Conservation (phyloP, 2,113 vertebrate genomes). For the Indicator indicator region DNA sequence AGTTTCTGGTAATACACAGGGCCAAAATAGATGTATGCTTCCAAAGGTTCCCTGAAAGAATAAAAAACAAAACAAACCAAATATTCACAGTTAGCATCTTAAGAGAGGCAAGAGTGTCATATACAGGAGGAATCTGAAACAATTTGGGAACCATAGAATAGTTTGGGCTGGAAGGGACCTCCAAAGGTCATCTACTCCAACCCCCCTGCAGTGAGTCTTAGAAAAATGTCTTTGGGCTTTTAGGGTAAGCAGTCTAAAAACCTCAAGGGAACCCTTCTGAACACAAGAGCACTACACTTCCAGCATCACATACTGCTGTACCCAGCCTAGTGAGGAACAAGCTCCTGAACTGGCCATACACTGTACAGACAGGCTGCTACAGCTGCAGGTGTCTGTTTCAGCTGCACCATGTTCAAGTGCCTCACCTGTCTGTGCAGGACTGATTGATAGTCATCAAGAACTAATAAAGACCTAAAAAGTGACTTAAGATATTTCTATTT, state of each 20-base stretch:
- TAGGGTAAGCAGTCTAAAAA: not conserved
- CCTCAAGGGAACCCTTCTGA: not conserved
- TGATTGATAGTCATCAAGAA: not conserved
- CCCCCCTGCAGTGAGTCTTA: not conserved
- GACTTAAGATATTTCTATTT: not conserved
- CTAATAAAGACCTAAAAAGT: not conserved
- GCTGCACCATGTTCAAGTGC: not conserved
- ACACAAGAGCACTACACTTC: not conserved
- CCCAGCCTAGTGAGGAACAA: not conserved
- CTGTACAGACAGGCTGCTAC: not conserved
- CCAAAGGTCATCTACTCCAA: too few relatives aligned
- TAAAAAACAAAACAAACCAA: not conserved
- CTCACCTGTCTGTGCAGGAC: not conserved
- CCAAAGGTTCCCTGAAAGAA: constrained; percentile 88
- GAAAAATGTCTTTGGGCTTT: not conserved
- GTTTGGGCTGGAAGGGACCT: too few relatives aligned
- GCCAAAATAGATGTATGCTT: constrained; percentile 98
- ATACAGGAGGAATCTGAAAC: not conserved
- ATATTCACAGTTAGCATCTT: not conserved
- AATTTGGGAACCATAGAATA: not conserved
- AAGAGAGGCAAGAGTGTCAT: not conserved
- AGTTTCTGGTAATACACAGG: constrained; percentile 99
- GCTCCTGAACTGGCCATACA: not conserved
- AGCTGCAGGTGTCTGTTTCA: not conserved
- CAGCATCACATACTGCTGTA: not conserved